Base-by-base conservation (phyloP, 2,888 invertebrate species). In the Gryllus longicercus region DNA sequence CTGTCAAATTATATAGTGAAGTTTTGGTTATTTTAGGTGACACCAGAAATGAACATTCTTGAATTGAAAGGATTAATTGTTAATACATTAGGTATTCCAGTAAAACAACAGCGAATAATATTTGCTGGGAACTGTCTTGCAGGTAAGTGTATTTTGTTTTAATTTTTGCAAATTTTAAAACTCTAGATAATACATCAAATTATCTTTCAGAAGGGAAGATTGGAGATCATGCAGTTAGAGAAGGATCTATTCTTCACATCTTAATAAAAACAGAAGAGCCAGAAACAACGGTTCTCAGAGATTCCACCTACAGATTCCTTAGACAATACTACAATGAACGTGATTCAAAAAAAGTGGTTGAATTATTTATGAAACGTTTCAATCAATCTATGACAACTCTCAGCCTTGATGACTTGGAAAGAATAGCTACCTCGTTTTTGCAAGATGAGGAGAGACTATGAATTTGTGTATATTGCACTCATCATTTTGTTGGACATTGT, bases 301-400 rank as follows among this genome's bases (percentile, higher is more conserved):
- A 80, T 74, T 51, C 80, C 38, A 75, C 80, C 74, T 76, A 74
- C 63, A 76, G 76, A 51, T 79, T 79, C 74, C 76, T 82, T 14
- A 74, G 75, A 11, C 80, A 82, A 76, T 82, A 75, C 75, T 82
- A 80, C 25, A 81, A 80, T 74, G 82, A 82, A 75, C 51, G 51
- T 49, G 81, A 82, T 50, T 80, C 82, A 23, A 50, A 78, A 8
- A 80, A 80, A 76, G 77, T 82, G 51, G 76, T 80, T 18, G 81
- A 81, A n/a, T 78, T 80, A 74, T 82, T 82, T 75, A 82, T 82
- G 82, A 81, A 79, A 51, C 78, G 81, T 50, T 82, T 81, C 38
- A 76, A 80, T 50, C 74, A 77, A 18, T 80, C 80, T 16, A 79
- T 82, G 23, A 25, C 82, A 16, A 79, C 51, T 75, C 75, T 82